phyloP scores from a whole-genome alignment of 2,113 vertebrate species.

The Rhizomys pruinosus region DNA sequence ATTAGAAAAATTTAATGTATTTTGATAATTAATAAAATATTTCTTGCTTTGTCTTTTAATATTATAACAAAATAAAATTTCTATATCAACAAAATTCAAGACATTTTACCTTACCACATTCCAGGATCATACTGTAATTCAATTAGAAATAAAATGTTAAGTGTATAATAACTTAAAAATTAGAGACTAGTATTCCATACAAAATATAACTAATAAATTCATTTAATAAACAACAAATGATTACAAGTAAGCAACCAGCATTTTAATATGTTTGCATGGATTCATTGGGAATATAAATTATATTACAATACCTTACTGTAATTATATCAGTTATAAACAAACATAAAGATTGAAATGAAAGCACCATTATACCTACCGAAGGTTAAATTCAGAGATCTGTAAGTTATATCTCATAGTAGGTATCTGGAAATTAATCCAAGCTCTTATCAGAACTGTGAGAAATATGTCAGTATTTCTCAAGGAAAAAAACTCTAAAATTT shows the following conservation, averaged over 20 bases:
- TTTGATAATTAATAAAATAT: slow-evolving; percentile 32
- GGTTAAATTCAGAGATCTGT: not conserved
- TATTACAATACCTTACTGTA: not conserved
- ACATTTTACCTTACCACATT: not conserved
- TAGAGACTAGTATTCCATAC: not conserved
- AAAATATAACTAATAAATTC: not conserved
- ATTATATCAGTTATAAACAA: not conserved
- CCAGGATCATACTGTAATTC: not conserved
- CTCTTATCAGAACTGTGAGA: not conserved
- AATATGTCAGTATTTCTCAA: not conserved
- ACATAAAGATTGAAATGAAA: not conserved
- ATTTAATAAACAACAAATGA: not conserved
- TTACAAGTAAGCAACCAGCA: not conserved
- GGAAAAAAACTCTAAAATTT: not conserved
- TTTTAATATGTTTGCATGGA: not conserved
- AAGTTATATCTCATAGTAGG: not conserved
- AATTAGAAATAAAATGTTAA: not conserved
- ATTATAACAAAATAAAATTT: no score
- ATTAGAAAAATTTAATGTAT: not conserved
- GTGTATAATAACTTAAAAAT: not conserved
- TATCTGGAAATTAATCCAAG: not conserved
- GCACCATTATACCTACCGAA: not conserved
- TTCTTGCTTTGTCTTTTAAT: not conserved
- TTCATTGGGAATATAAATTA: not conserved
- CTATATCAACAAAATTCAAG: not conserved